Conservation (phyloP, 2,888 invertebrate genomes). For the Orchestes rusci region DNA sequence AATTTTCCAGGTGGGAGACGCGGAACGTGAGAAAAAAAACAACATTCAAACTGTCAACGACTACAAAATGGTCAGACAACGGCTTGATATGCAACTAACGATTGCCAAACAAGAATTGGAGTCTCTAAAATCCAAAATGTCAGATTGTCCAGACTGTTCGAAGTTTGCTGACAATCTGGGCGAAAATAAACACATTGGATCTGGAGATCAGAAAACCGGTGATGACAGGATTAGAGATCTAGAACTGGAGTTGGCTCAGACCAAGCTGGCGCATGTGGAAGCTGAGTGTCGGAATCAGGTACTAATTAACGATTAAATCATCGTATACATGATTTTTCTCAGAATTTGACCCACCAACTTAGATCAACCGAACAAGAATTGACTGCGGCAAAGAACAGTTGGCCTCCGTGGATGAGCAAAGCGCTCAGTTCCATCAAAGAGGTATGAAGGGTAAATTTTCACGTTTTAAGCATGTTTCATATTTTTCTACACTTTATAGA, state of each 20-base stretch:
- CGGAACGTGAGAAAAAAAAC: conserved; percentile 64
- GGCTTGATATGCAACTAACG: conserved; percentile 75
- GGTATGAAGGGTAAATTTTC: conserved; percentile 15
- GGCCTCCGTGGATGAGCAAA: conserved; percentile 93
- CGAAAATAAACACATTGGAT: conserved; percentile 18
- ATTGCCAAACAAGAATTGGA: conserved; percentile 55
- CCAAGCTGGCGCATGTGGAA: conserved; percentile 94
- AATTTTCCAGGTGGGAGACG: conserved; percentile 50
- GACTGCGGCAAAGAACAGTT: conserved; percentile 61
- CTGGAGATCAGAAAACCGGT: conserved; percentile 37
- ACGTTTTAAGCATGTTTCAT: neutral
- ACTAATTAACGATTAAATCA: neutral
- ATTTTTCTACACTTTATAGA: too few species aligned
- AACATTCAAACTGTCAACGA: conserved; percentile 80
- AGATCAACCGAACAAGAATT: conserved; percentile 74
- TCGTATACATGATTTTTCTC: conserved; percentile 28
- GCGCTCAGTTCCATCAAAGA: conserved; percentile 75
- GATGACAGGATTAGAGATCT: conserved; percentile 69
- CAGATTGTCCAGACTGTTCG: conserved; percentile 50
- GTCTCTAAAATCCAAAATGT: conserved; percentile 55
- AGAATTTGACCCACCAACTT: conserved; percentile 87
- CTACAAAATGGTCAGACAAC: conserved; percentile 86
- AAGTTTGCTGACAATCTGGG: conserved; percentile 25
- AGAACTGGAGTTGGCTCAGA: conserved; percentile 92
- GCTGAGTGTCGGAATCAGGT: conserved; percentile 90